Percentiles rank a stretch among this genome's conserved stretches.
Evolutionary conservation across 1,140 invertebrate species (phyloP).

Genomic region (Philotrypesis tridentata): DNA sequence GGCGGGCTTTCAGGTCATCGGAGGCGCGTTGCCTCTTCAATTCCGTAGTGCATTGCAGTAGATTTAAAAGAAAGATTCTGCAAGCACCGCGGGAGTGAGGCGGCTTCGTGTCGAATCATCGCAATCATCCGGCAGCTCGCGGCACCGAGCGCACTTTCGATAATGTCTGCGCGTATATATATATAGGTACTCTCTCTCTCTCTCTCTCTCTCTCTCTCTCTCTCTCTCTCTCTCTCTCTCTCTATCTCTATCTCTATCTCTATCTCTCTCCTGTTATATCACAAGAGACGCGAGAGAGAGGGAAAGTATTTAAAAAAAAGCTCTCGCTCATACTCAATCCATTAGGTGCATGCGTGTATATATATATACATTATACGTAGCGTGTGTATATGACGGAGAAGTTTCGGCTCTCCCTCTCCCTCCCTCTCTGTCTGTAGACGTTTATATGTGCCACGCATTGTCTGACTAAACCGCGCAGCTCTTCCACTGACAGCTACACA

Average conservation of each 20-base stretch:
- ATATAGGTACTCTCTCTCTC: too few species aligned
- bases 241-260: too few species aligned
- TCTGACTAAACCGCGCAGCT: background rate
- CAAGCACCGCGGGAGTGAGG: constrained; percentile 94
- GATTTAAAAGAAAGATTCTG: constrained; percentile 76
- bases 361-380: too few species aligned
- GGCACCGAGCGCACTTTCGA: constrained; percentile 2
- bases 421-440: background rate
- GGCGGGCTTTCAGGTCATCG: background rate
- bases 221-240: too few species aligned
- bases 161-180: background rate
- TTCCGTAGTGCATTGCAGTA: constrained; percentile 96
- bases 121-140: constrained; percentile 38
- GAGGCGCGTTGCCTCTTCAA: constrained; percentile 80
- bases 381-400: too few species aligned
- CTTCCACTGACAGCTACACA: constrained; percentile 46
- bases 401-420: background rate
- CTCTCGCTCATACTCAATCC: background rate
- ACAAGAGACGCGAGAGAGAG: background rate
- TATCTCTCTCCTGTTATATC: too few species aligned
- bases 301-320: background rate
- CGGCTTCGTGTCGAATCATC: constrained; percentile 73
- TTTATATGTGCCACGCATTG: background rate
- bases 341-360: background rate
- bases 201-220: too few species aligned